These are phyloP conservation scores for Synchiropus splendidus DNA, from an alignment of 2,113 vertebrate species.

Conservation along the genomic window DNA sequence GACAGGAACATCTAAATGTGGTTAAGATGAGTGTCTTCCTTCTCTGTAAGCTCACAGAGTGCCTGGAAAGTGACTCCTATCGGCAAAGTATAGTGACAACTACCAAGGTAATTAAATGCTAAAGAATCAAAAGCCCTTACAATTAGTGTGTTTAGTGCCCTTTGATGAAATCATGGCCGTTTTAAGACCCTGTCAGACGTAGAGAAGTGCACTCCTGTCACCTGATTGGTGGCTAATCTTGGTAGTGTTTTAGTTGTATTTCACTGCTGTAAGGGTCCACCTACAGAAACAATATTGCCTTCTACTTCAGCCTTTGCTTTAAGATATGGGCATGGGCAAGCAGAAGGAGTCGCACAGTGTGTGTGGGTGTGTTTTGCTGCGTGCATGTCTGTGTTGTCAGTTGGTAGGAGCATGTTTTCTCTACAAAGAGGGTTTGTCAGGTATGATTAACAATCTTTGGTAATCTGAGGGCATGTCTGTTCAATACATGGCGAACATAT, in stretches of 20 bases:
- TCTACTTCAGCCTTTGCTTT: constrained; percentile 4
- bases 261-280: constrained; percentile 61
- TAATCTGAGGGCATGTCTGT: constrained; percentile 59
- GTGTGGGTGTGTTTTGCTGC: constrained; percentile 15
- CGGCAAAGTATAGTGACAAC: constrained; percentile 64
- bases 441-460: constrained; percentile 58
- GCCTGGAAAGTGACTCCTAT: constrained; percentile 73
- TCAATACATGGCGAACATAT: background rate
- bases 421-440: constrained; percentile 17
- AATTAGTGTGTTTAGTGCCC: constrained; percentile 22
- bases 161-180: constrained; percentile 54
- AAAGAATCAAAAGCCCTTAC: too few species aligned
- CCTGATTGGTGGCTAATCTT: constrained; percentile 63
- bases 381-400: constrained; percentile 39
- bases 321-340: constrained; percentile 20
- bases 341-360: constrained; percentile 43
- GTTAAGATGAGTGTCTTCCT: constrained; percentile 93
- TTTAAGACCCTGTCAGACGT: constrained; percentile 37
- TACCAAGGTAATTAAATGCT: constrained; percentile 51
- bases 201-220: constrained; percentile 21
- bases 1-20: constrained; percentile 74
- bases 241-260: constrained; percentile 51
- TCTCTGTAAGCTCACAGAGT: constrained; percentile 76
- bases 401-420: constrained; percentile 27
- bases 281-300: constrained; percentile 36